A percentile compares a stretch with the other conserved stretches of the same genome.
Evolutionary conservation across 2,797 vertebrate genomes (phyloP).

Genomic region (Lates japonicus): DNA sequence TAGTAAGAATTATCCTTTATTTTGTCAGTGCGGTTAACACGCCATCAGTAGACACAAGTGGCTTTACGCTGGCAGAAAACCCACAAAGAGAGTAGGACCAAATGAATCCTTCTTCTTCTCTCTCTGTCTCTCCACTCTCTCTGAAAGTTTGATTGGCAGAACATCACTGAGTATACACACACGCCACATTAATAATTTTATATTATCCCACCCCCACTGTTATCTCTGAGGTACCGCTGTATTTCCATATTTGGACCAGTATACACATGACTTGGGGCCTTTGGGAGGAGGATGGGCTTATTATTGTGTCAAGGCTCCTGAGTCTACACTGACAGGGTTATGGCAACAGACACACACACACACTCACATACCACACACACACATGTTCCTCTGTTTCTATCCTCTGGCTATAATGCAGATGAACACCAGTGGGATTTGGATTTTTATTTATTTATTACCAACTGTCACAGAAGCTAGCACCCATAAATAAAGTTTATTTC

Average conservation of each 20-base stretch:
- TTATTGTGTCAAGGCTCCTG: constrained; percentile 62
- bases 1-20: neutral
- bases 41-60: constrained; percentile 12
- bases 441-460: constrained; percentile 32
- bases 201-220: neutral
- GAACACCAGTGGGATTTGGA: constrained; percentile 35
- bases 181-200: too few species aligned
- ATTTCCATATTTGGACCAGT: constrained; percentile 66
- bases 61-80: neutral
- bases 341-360: constrained; percentile 27
- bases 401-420: constrained; percentile 50
- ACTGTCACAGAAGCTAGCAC: constrained; percentile 17
- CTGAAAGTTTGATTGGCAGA: constrained; percentile 51
- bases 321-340: constrained; percentile 60
- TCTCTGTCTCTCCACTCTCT: constrained; percentile 11
- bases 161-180: constrained; percentile 30
- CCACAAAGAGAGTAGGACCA: neutral
- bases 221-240: constrained; percentile 44
- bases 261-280: constrained; percentile 52
- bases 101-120: neutral
- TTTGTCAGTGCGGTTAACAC: constrained; percentile 8
- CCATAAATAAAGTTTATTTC: constrained; percentile 46
- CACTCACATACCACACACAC: neutral
- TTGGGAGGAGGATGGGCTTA: constrained; percentile 56
- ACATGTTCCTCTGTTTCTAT: constrained; percentile 24